These are phyloP conservation scores for Xestia sexstrigata DNA, from an alignment of 2,888 invertebrate species.

Conservation along the genomic window DNA sequence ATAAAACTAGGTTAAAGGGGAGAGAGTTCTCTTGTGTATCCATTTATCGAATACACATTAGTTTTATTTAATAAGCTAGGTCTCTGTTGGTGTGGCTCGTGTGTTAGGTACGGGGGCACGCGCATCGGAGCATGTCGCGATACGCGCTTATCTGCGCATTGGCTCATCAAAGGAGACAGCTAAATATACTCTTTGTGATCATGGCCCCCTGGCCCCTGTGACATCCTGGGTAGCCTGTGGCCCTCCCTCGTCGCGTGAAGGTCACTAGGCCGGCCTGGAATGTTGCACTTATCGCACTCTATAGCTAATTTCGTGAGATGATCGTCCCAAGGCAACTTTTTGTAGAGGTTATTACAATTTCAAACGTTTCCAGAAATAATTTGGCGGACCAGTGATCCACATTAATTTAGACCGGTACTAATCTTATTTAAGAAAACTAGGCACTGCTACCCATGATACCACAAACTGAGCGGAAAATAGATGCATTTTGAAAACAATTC, in stretches of 20 bases:
- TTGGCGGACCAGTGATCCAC: slow-evolving; percentile 29
- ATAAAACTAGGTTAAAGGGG: slow-evolving; percentile 16
- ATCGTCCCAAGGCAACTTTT: slow-evolving; percentile 49
- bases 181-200: slow-evolving; percentile 82
- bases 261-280: slow-evolving; percentile 63
- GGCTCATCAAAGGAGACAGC: slow-evolving; percentile 81
- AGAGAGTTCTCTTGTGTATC: slow-evolving; percentile 17
- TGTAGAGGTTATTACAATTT: slow-evolving; percentile 30
- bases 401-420: neutral
- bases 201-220: slow-evolving; percentile 61
- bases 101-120: slow-evolving; percentile 65
- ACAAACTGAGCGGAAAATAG: neutral
- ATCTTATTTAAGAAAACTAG: too few relatives aligned
- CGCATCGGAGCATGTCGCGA: slow-evolving; percentile 75
- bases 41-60: slow-evolving; percentile 31
- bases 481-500: neutral
- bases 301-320: slow-evolving; percentile 40
- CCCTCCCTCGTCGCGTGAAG: slow-evolving; percentile 68
- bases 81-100: slow-evolving; percentile 51
- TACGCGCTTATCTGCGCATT: slow-evolving; percentile 80
- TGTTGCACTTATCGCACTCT: slow-evolving; percentile 55
- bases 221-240: slow-evolving; percentile 72
- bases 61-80: slow-evolving; percentile 57
- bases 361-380: slow-evolving; percentile 55
- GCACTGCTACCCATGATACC: too few relatives aligned